Conservation (phyloP, 2,113 vertebrate genomes). For the Columbina picui region DNA sequence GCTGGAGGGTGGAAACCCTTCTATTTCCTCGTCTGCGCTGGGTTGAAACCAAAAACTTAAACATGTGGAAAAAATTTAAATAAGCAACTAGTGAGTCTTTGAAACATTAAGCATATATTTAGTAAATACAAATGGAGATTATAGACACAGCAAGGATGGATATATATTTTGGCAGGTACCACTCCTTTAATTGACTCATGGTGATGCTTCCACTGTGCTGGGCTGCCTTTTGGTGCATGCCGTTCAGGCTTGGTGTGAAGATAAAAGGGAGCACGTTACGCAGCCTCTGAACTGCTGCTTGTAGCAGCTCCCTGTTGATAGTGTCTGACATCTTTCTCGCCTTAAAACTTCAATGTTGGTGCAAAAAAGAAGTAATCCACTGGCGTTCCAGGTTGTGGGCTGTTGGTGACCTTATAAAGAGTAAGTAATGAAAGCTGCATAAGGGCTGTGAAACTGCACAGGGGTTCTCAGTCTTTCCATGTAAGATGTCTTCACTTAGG, state of each 20-base stretch:
- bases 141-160: not conserved
- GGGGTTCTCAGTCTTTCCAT: not conserved
- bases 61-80: constrained; percentile 60
- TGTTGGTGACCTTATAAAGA: not conserved
- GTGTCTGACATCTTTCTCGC: not conserved
- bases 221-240: not conserved
- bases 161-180: not conserved
- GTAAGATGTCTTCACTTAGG: not conserved
- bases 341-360: not conserved
- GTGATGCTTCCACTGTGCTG: not conserved
- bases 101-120: constrained; percentile 13
- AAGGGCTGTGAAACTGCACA: not conserved
- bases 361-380: not conserved
- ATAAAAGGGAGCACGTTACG: not conserved
- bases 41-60: constrained; percentile 33
- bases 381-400: not conserved
- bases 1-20: constrained; percentile 51
- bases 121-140: constrained; percentile 26
- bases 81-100: constrained; percentile 8
- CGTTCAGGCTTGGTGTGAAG: not conserved
- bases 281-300: not conserved
- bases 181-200: not conserved
- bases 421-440: not conserved
- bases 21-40: constrained; percentile 29
- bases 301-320: not conserved